These are phyloP conservation scores for Garrulus glandarius DNA, from an alignment of 2,797 vertebrate genomes.

Conservation along the genomic window DNA sequence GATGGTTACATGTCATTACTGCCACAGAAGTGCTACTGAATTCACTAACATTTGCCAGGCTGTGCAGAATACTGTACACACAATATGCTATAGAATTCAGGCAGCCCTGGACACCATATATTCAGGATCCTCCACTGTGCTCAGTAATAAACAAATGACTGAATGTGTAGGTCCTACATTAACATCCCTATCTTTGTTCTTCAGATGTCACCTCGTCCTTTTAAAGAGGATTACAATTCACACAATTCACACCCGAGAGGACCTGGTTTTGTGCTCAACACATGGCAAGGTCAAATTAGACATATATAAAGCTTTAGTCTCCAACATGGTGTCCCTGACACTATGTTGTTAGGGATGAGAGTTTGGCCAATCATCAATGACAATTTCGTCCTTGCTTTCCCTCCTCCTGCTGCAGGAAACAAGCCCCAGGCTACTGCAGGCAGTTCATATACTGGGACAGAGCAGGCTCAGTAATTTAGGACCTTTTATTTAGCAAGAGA, in stretches of 20 bases:
- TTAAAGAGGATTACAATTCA: not conserved
- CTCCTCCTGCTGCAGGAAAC: not conserved
- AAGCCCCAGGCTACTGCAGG: not conserved
- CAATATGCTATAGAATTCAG: constrained; percentile 58
- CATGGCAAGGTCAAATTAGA: not conserved
- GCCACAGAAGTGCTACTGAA: constrained; percentile 69
- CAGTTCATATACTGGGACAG: not conserved
- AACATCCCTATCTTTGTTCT: not conserved
- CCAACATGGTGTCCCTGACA: not conserved
- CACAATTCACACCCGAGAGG: not conserved
- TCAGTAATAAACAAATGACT: not conserved
- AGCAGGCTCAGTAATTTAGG: not conserved
- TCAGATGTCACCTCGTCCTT: not conserved
- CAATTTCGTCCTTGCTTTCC: not conserved
- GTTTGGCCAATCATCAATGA: not conserved
- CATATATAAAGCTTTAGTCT: not conserved
- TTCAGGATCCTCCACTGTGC: not conserved
- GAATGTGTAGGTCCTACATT: not conserved
- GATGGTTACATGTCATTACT: constrained; percentile 71
- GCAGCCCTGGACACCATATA: constrained; percentile 27
- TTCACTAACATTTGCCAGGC: constrained; percentile 66
- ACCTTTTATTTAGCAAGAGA: not conserved
- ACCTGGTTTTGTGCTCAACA: not conserved
- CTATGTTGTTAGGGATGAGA: not conserved
- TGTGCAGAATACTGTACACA: constrained; percentile 47